These are phyloP conservation scores for Phycodurus eques DNA, from an alignment of 2,113 vertebrate genomes.

Conservation along the genomic window DNA sequence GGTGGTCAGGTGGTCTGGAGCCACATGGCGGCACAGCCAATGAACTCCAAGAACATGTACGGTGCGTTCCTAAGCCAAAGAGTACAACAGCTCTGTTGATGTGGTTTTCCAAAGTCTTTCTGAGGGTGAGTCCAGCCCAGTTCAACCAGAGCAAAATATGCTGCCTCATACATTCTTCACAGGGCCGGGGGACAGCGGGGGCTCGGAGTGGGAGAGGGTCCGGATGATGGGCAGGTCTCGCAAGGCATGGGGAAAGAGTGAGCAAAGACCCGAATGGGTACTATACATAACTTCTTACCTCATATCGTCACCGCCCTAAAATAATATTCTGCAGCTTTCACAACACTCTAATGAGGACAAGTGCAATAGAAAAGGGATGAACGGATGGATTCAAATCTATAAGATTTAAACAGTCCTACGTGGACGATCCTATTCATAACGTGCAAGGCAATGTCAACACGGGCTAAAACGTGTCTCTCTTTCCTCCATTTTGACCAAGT, in stretches of 20 bases:
- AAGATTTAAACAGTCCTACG: not conserved
- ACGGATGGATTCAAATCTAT: not conserved
- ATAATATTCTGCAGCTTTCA: not conserved
- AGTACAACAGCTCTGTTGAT: conserved; percentile 47
- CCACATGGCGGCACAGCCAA: conserved; percentile 14
- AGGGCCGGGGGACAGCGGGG: conserved; percentile 7
- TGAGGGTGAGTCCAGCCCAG: conserved; percentile 25
- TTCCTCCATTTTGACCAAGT: not conserved
- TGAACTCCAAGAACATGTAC: conserved; percentile 26
- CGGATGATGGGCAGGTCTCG: conserved; percentile 41
- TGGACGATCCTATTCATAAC: too few species aligned
- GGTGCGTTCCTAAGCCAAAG: conserved; percentile 8
- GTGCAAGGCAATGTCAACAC: not conserved
- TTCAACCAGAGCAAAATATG: conserved; percentile 52
- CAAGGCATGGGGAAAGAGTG: conserved; percentile 41
- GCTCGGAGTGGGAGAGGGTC: conserved; percentile 1
- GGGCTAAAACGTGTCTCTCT: not conserved
- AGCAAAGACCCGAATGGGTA: conserved; percentile 3
- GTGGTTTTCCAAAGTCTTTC: conserved; percentile 45
- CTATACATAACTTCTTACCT: not conserved
- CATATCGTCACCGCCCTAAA: not conserved
- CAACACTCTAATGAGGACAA: not conserved
- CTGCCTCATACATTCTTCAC: conserved; percentile 65
- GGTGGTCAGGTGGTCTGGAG: not conserved
- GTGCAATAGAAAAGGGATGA: too few species aligned